A percentile compares a stretch with the other conserved stretches of the same genome.
These are phyloP conservation scores for Anagrus nilaparvatae DNA, from an alignment of 1,140 invertebrate species.

Conservation along the genomic window DNA sequence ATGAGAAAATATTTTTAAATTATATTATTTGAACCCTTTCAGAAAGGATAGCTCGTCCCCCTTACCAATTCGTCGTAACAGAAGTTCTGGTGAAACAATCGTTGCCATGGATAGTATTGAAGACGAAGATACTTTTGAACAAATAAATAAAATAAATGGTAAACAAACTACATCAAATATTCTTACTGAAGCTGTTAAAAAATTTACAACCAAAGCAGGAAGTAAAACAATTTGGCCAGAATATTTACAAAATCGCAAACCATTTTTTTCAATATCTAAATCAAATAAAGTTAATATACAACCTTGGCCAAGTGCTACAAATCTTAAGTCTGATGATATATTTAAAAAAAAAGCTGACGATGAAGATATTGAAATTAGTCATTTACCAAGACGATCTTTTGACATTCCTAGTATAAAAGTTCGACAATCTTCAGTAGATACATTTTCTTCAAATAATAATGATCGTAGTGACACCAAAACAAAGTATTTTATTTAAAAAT, in stretches of 20 bases:
- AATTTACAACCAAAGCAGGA: too few species aligned
- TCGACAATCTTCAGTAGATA: slow-evolving; percentile 17
- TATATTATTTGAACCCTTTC: slow-evolving; percentile 19
- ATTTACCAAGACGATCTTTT: slow-evolving; percentile 16
- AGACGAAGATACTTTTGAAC: too few species aligned
- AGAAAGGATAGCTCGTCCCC: slow-evolving; percentile 37
- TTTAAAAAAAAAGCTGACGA: neutral
- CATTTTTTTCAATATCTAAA: slow-evolving; percentile 26
- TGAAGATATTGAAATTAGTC: slow-evolving; percentile 9
- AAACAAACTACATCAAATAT: slow-evolving; percentile 20
- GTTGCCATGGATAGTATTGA: slow-evolving; percentile 32
- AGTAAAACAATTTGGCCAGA: slow-evolving; percentile 17
- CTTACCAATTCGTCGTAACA: slow-evolving; percentile 26
- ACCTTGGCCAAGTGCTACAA: slow-evolving; percentile 35
- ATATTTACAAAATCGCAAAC: slow-evolving; percentile 23
- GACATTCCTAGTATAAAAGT: slow-evolving; percentile 18
- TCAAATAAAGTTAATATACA: slow-evolving; percentile 22
- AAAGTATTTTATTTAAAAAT: too few species aligned
- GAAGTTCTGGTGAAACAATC: slow-evolving; percentile 33
- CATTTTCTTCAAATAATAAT: too few species aligned
- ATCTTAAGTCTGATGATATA: slow-evolving; percentile 16
- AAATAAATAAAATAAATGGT: too few species aligned
- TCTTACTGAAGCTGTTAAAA: slow-evolving; percentile 27
- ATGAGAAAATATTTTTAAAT: too few species aligned
- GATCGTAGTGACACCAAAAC: too few species aligned